These are phyloP conservation scores for Manacus vitellinus DNA, from an alignment of 2,113 vertebrate genomes.

Conservation along the genomic window DNA sequence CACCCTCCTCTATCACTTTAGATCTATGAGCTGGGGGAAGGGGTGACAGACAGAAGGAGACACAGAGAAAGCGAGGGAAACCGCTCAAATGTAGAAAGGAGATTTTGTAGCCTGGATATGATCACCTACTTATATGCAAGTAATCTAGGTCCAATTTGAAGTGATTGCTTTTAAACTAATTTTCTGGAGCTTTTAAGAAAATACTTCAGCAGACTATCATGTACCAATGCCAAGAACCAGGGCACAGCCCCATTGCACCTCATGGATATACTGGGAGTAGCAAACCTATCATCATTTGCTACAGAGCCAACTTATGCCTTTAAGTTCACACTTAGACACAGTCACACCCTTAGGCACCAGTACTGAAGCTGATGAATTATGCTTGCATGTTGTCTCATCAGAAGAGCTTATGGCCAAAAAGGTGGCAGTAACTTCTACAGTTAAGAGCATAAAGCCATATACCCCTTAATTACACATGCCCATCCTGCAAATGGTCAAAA, in stretches of 20 bases:
- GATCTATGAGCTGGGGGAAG: not conserved
- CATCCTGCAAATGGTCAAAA: not conserved
- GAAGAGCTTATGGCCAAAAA: not conserved
- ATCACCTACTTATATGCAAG: not conserved
- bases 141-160: not conserved
- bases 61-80: not conserved
- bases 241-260: not conserved
- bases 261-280: not conserved
- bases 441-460: not conserved
- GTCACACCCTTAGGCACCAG: not conserved
- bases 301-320: not conserved
- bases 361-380: not conserved
- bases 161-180: not conserved
- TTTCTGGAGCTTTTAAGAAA: slow-evolving; percentile 5
- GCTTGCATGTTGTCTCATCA: not conserved
- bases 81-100: not conserved
- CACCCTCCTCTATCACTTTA: not conserved
- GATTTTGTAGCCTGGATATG: not conserved
- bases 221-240: not conserved
- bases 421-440: not conserved
- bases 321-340: not conserved
- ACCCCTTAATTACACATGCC: not conserved
- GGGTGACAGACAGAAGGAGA: not conserved
- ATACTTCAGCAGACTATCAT: not conserved
- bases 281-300: not conserved